These are phyloP conservation scores for Chrysolina haemoptera DNA, from an alignment of 2,888 invertebrate species.

Conservation along the genomic window DNA sequence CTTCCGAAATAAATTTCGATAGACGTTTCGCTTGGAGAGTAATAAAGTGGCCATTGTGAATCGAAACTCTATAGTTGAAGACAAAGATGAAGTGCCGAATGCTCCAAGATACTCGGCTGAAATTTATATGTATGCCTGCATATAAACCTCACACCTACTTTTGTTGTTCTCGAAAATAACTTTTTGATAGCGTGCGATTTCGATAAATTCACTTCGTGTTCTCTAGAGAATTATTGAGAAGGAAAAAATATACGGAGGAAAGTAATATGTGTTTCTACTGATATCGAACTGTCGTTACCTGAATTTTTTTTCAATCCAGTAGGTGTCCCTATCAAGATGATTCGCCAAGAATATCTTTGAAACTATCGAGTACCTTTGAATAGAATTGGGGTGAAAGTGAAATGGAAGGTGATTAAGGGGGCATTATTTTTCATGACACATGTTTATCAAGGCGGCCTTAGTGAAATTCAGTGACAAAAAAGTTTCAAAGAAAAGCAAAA, in stretches of 20 bases:
- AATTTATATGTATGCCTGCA: constrained; percentile 26
- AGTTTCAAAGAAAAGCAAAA: no score
- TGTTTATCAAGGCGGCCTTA: no score
- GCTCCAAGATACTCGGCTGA: constrained; percentile 22
- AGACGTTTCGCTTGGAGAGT: constrained; percentile 21
- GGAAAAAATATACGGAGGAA: neutral
- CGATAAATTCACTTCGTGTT: constrained; percentile 10
- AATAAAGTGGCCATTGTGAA: constrained; percentile 34
- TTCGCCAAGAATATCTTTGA: no score
- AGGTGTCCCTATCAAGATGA: no score
- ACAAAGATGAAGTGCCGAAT: constrained; percentile 38
- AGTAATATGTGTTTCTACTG: no score
- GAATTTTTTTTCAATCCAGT: no score
- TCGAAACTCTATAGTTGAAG: constrained; percentile 33
- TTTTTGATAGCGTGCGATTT: constrained; percentile 19
- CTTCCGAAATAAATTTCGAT: constrained; percentile 36
- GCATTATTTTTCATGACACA: no score
- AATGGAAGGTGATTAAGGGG: no score
- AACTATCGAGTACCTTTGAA: no score
- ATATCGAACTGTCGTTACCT: no score
- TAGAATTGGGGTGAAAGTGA: no score
- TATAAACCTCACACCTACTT: constrained; percentile 28
- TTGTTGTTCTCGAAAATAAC: constrained; percentile 17
- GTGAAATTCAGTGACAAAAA: no score
- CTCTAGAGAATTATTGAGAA: neutral